Evolutionary conservation across 1,140 invertebrate species (phyloP).

Genomic region (Lanistes nyassanus): DNA sequence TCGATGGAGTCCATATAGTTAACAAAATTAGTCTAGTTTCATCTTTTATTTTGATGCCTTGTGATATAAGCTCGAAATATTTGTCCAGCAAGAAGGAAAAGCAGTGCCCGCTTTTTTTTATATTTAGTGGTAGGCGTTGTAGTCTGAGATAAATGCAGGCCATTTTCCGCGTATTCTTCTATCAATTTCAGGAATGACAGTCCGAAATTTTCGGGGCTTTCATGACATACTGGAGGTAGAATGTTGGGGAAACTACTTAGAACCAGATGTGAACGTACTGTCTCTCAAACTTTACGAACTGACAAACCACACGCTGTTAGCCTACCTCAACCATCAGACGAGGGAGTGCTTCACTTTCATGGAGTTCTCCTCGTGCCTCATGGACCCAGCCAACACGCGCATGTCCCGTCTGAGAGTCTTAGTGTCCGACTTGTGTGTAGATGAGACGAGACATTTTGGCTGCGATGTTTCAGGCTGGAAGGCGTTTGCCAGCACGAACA

Average conservation of each 20-base stretch:
- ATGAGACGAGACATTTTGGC: slow-evolving; percentile 5
- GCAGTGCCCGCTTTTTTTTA: too few species aligned
- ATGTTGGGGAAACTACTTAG: neutral
- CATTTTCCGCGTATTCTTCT: too few species aligned
- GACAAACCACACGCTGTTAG: slow-evolving; percentile 1
- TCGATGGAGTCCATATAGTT: too few species aligned
- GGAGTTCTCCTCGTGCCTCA: slow-evolving; percentile 12
- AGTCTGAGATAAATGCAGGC: too few species aligned
- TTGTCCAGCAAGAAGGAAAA: too few species aligned
- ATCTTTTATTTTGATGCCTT: too few species aligned
- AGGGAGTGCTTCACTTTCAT: slow-evolving; percentile 9
- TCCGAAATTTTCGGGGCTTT: neutral
- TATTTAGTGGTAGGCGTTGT: too few species aligned
- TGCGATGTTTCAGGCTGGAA: slow-evolving; percentile 10
- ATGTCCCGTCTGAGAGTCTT: neutral
- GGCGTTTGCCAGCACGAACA: neutral
- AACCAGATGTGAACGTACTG: neutral
- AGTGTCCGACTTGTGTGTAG: neutral
- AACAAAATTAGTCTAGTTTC: too few species aligned
- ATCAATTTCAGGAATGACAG: slow-evolving; percentile 7
- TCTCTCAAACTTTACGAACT: slow-evolving; percentile 13
- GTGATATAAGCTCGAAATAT: too few species aligned
- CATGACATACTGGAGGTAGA: slow-evolving; percentile 9
- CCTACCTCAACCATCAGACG: neutral
- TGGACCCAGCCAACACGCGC: neutral